Evolutionary conservation across 2,888 invertebrate genomes (phyloP), one percentile per base, ranked within the genome.

Genomic region (Platerodrilus igneus): DNA sequence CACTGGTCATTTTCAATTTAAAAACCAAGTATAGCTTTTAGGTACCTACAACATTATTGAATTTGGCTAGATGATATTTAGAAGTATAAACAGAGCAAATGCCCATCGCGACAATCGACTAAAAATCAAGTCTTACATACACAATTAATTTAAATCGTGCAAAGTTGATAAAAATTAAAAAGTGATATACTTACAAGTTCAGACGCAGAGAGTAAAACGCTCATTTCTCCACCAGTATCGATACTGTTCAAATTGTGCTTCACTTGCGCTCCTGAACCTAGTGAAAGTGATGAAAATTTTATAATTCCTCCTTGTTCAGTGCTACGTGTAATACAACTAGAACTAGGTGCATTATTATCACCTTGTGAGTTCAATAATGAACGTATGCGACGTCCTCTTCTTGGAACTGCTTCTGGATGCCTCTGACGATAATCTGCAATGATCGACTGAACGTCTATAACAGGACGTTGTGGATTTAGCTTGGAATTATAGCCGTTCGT

Each of bases 361-460:
- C 47, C 51, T 41, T 60, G 58, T 3, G 56, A 31, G 17, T 73
- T 73, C 10, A 73, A 45, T 43, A 73, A 66, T 1, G 74, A 72
- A 56, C 79, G 77, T 65, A 80, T 76, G 29, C 81, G 66, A 15
- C 80, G 70, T 3, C 81, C 80, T 51, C 83, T 74, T 50, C 83
- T 67, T 0, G 85, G 85, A 1, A 83, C 78, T 3, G 78, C 70
- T 50, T 87, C 85, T 0, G 86, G 84, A 66, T 86, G 84, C 49
- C 82, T 72, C 48, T 83, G 81, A 49, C 86, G 76, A 58, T 85
- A 85, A 60, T 87, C 87, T 0, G 86, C 86, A 57, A 86, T 86
- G 37, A 88, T 84, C 3, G 86, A 83, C 60, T 85, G 81, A 0
- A 88, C 87, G 62, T 89, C 86, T 41, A 86, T 78, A n/a, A 83